These are phyloP conservation scores for Scomber colias DNA, from an alignment of 2,113 vertebrate species.

Conservation along the genomic window DNA sequence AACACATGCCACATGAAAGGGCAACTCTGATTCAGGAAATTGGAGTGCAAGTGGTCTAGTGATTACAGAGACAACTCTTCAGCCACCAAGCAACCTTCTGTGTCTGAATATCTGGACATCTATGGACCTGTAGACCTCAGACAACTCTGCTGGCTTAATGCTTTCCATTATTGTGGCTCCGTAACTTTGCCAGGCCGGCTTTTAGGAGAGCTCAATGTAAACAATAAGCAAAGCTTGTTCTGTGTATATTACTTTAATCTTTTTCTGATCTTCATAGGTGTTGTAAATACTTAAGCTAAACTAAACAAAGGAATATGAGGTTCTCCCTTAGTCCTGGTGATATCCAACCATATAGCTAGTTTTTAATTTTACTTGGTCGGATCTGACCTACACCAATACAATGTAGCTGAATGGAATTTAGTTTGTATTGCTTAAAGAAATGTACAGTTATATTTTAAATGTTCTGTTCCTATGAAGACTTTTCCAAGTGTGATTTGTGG, in stretches of 20 bases:
- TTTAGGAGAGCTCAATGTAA: neutral
- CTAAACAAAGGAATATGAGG: neutral
- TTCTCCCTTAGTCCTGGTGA: too few relatives aligned
- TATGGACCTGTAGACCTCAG: neutral
- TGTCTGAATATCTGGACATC: neutral
- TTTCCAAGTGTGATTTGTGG: too few relatives aligned
- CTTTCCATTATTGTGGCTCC: neutral
- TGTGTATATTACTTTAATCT: neutral
- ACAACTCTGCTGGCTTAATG: neutral
- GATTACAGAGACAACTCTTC: conserved; percentile 17
- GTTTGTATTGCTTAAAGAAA: too few relatives aligned
- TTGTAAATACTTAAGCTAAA: neutral
- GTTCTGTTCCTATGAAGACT: too few relatives aligned
- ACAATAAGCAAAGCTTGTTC: neutral
- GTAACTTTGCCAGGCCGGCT: neutral
- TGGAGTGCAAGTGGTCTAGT: conserved; percentile 6
- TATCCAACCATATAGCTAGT: too few relatives aligned
- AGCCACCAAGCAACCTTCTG: neutral
- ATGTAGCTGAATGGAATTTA: too few relatives aligned
- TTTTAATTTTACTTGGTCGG: too few relatives aligned
- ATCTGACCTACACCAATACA: too few relatives aligned
- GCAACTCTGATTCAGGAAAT: conserved; percentile 15
- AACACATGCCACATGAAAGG: conserved; percentile 50
- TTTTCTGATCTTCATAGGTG: neutral
- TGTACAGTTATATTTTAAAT: too few relatives aligned